Base-by-base conservation (phyloP, 2,888 invertebrate species). In the Gonocerus acuteangulatus region DNA sequence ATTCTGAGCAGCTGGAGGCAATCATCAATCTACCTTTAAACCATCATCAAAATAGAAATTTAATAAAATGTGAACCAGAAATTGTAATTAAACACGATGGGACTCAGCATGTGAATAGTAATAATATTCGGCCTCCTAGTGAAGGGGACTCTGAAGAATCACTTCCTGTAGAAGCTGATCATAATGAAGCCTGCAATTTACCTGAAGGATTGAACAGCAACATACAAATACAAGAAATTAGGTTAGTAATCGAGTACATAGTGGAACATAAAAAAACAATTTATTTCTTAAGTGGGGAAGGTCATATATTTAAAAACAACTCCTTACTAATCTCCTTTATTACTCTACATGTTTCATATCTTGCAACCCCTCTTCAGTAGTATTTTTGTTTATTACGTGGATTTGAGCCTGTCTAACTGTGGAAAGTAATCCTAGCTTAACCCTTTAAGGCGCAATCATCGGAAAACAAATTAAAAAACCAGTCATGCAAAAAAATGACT, bases 81-180 rank as follows among this genome's bases (percentile, higher is more conserved):
- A 64, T 70, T n/a, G 63, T 66, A 44, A 67, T 72, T 13, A 64
- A 69, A 16, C 67, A 68, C 27, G 71, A 70, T 27, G 19, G 36
- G n/a, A 61, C 23, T n/a, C 36, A 60, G 22, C 23, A 21, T 42
- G 23, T 36, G 9, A 54, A 15, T 39, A 39, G 21, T 11, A 15
- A 15, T 22, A 39, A 42, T 22, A 15, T 42, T 15, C 39, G 39
- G 22, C 54, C n/a, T 22, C n/a, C 42, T 1, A 16, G 21, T 16
- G 47, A 44, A 9, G 22, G 2, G 13, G 59, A 45, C 49, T 59
- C 54, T 9, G 64, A 64, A 42, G 62, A 64, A 36, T 54, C 62
- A 2, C 27, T 58, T 16, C 39, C 44, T 9, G 48, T 54, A 15
- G 62, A 62, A 15, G 42, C 48, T 4, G 64, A 62, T 34, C 59